Evolutionary conservation across 2,888 invertebrate species (phyloP), one percentile per base, ranked within the genome.

Genomic region (Mythimna impura): DNA sequence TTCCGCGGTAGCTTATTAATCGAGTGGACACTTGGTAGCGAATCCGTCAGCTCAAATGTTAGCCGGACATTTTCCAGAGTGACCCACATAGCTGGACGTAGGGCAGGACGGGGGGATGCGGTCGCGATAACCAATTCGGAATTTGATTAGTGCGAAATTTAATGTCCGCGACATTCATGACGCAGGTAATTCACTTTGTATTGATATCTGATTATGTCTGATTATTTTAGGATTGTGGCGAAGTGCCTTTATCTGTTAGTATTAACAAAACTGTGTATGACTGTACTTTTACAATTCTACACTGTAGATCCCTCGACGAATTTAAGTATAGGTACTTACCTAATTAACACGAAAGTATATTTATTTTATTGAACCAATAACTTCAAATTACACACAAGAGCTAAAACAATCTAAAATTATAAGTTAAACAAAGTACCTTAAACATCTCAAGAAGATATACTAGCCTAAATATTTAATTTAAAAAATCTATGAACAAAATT

Each of bases 1-100:
- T 94, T 94, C 94, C 94, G 93, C 90, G 89, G 90, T 81, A 78
- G 91, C 90, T 93, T 94, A 96, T 96, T 95, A 96, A 95, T 95
- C 93, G 94, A 91, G 86, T 85, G 89, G 92, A 93, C 94, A 95
- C 92, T 94, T 94, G 95, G 89, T 91, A 83, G 88, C 89, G 90
- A 92, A 94, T 94, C 92, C 93, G 93, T 95, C 95, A 94, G 88
- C 82, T 86, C 82, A 83, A 85, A 87, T 88, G 86, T 79, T 86
- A 87, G 58, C 73, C 82, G 84, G 81, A 84, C 79, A 73, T 83
- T 74, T 85, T 82, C 71, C 66, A 52, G 73, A 58, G 55, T 85
- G 86, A 86, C 86, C 86, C 82, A 86, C 74, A 83, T 86, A 69
- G 9, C 50, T 60, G 36, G 66, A 36, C 34, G 73, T 22, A 54